phyloP scores from a whole-genome alignment of 2,797 vertebrate species.

The Sparus aurata region DNA sequence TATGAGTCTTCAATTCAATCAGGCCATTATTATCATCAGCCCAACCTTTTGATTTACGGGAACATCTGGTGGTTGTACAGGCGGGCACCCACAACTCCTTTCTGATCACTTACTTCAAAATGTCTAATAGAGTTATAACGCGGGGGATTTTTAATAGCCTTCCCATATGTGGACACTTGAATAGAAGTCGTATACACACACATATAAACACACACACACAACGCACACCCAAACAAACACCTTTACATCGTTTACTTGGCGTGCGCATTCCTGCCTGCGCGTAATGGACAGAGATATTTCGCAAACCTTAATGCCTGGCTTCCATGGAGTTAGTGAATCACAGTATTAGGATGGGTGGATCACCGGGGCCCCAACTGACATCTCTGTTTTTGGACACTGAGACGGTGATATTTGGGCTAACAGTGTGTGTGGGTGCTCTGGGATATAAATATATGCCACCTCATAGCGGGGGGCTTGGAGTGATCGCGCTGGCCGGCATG shows the following conservation, averaged over 20 bases:
- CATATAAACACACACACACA: not conserved
- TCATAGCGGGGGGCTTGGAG: slow-evolving; percentile 41
- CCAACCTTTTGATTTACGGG: slow-evolving; percentile 76
- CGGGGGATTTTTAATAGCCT: slow-evolving; percentile 59
- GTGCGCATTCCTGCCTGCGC: slow-evolving; percentile 43
- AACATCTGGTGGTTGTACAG: slow-evolving; percentile 73
- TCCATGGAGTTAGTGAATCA: slow-evolving; percentile 67
- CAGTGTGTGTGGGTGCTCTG: slow-evolving; percentile 56
- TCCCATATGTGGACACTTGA: slow-evolving; percentile 70
- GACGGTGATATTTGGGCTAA: slow-evolving; percentile 73
- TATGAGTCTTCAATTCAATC: slow-evolving; percentile 74
- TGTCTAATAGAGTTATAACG: slow-evolving; percentile 66
- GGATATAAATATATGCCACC: slow-evolving; percentile 79
- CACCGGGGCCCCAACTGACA: slow-evolving; percentile 65
- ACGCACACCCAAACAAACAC: not conserved
- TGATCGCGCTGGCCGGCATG: slow-evolving; percentile 67
- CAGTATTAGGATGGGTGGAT: slow-evolving; percentile 70
- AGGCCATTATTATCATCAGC: slow-evolving; percentile 79
- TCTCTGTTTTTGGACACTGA: slow-evolving; percentile 74
- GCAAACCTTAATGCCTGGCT: slow-evolving; percentile 55
- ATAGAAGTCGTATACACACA: slow-evolving; percentile 7
- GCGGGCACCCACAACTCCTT: slow-evolving; percentile 54
- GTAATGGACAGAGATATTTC: slow-evolving; percentile 60
- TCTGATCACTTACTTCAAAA: slow-evolving; percentile 76
- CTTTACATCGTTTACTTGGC: slow-evolving; percentile 40